Evolutionary conservation across 2,888 invertebrate genomes (phyloP).

Genomic region (Hofmannophila pseudospretella): DNA sequence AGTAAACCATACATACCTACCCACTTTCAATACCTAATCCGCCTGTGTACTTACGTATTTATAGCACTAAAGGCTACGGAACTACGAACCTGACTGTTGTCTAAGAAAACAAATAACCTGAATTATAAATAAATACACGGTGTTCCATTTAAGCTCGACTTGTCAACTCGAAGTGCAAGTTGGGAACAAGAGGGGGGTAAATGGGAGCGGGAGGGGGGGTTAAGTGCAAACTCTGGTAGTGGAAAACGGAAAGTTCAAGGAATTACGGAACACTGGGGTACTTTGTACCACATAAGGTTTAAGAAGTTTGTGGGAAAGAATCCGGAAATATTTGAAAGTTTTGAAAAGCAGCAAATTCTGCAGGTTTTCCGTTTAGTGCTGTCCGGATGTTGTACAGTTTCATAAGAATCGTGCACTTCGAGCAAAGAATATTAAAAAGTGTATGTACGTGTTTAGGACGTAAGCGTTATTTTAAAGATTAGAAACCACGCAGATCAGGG

Average conservation of each 20-base stretch:
- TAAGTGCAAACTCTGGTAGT: slow-evolving; percentile 54
- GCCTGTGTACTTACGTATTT: too few species aligned
- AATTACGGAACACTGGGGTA: slow-evolving; percentile 10
- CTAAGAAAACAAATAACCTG: neutral
- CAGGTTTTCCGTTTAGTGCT: too few species aligned
- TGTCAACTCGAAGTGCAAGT: slow-evolving; percentile 12
- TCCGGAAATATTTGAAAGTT: neutral
- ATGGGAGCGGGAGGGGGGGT: slow-evolving; percentile 12
- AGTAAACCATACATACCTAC: too few species aligned
- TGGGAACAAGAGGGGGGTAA: neutral
- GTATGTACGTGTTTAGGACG: too few species aligned
- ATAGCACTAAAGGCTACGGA: too few species aligned
- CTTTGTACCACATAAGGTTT: slow-evolving; percentile 5
- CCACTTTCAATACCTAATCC: too few species aligned
- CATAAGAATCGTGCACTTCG: too few species aligned
- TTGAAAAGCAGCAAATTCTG: neutral
- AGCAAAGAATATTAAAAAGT: too few species aligned
- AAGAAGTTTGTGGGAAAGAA: neutral
- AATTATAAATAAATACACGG: slow-evolving; percentile 6
- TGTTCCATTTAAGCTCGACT: slow-evolving; percentile 16
- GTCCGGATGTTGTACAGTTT: too few species aligned
- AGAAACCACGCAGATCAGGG: too few species aligned
- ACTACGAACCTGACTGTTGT: too few species aligned
- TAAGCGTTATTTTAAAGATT: too few species aligned
- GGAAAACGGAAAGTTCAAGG: slow-evolving; percentile 32